Evolutionary conservation across 2,888 invertebrate species (phyloP).

Genomic region (Dugesia japonica): DNA sequence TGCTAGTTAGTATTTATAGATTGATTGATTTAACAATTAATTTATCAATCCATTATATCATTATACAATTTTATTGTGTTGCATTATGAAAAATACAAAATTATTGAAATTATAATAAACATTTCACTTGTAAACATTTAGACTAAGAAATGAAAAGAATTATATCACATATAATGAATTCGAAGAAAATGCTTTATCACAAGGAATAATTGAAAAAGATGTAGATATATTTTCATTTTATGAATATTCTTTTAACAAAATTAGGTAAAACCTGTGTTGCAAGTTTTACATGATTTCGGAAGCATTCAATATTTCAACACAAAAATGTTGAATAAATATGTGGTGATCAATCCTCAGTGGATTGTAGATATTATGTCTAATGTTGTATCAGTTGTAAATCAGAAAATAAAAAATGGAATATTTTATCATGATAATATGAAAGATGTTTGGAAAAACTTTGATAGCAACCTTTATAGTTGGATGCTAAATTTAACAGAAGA

Average conservation of each 20-base stretch:
- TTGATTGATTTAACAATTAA: no score
- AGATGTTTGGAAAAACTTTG: slow-evolving; percentile 41
- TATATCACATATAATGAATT: not conserved
- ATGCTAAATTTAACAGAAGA: slow-evolving; percentile 36
- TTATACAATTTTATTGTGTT: no score
- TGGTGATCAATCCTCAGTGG: slow-evolving; percentile 47
- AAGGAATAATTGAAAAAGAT: not conserved
- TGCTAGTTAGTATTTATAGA: no score
- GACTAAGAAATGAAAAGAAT: not conserved
- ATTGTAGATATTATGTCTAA: slow-evolving; percentile 46
- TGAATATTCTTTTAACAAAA: no score
- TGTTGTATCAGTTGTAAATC: slow-evolving; percentile 44
- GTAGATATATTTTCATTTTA: not conserved
- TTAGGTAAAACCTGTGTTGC: slow-evolving; percentile 41
- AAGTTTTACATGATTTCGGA: slow-evolving; percentile 45
- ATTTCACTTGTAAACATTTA: no score
- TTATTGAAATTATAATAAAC: no score
- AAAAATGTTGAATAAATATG: slow-evolving; percentile 41
- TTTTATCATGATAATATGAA: slow-evolving; percentile 40
- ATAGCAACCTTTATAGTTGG: slow-evolving; percentile 36
- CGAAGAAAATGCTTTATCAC: not conserved
- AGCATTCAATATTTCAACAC: slow-evolving; percentile 45
- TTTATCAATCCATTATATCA: no score
- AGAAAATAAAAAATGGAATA: slow-evolving; percentile 43
- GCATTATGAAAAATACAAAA: no score